Evolutionary conservation across 1,140 invertebrate species (phyloP).

Genomic region (Stegodyphus dumicola): DNA sequence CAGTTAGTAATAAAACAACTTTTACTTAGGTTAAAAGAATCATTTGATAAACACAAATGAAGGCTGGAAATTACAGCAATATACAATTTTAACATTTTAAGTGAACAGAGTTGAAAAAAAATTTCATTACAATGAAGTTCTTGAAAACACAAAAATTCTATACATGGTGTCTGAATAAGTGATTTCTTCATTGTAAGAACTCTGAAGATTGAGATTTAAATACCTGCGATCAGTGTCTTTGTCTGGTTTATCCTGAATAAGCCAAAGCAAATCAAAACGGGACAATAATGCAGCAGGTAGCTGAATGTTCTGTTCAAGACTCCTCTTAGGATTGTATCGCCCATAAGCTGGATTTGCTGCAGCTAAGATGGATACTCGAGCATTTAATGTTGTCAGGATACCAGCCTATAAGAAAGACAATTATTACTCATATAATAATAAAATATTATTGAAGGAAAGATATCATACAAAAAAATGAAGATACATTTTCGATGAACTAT

Average conservation of each 20-base stretch:
- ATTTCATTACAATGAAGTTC: too few species aligned
- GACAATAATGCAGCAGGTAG: constrained; percentile 97
- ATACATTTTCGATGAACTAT: background rate
- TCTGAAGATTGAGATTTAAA: constrained; percentile 62
- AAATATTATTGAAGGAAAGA: background rate
- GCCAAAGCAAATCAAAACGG: constrained; percentile 97
- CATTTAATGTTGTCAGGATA: constrained; percentile 97
- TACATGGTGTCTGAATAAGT: too few species aligned
- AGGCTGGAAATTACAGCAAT: too few species aligned
- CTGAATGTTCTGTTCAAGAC: constrained; percentile 97
- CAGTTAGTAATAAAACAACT: too few species aligned
- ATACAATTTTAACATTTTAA: too few species aligned
- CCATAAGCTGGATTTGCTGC: constrained; percentile 99
- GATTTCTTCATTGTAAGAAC: too few species aligned
- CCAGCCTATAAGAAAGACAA: constrained; percentile 77
- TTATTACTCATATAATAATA: background rate
- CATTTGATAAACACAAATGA: too few species aligned
- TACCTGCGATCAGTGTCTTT: constrained; percentile 88
- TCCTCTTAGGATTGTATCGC: constrained; percentile 94
- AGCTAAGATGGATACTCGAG: constrained; percentile 95
- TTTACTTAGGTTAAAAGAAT: too few species aligned
- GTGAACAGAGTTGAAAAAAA: too few species aligned
- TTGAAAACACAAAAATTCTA: too few species aligned
- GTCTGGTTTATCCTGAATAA: constrained; percentile 95
- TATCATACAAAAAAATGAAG: background rate